phyloP scores from a whole-genome alignment of 2,113 vertebrate genomes.

The Oreotragus oreotragus region DNA sequence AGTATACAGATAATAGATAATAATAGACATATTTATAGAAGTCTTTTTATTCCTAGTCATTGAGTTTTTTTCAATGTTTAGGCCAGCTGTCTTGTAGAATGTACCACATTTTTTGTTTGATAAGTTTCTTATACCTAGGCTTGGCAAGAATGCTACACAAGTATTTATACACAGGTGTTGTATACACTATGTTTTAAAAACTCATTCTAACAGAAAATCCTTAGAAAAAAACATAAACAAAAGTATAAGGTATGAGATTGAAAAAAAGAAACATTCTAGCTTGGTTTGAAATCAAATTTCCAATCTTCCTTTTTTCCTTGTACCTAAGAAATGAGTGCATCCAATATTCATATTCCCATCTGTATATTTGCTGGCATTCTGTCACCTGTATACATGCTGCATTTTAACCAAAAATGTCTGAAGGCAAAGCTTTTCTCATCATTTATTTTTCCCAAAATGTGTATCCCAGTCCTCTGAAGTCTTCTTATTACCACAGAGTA shows the following conservation, averaged over 20 bases:
- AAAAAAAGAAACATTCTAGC: background rate
- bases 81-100: background rate
- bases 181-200: background rate
- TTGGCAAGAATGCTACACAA: background rate
- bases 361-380: background rate
- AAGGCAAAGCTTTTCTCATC: background rate
- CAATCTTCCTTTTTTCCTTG: background rate
- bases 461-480: background rate
- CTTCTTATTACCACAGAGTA: background rate
- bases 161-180: background rate
- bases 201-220: background rate
- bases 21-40: background rate
- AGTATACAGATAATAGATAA: background rate
- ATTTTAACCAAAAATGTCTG: background rate
- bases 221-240: background rate
- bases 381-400: background rate
- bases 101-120: background rate
- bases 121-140: background rate
- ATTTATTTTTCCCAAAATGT: background rate
- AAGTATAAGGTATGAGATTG: background rate
- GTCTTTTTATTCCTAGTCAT: background rate
- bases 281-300: background rate
- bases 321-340: background rate
- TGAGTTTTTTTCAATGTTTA: background rate
- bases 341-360: background rate